These are phyloP conservation scores for Octomys mimax DNA, from an alignment of 2,797 vertebrate genomes.

Conservation along the genomic window DNA sequence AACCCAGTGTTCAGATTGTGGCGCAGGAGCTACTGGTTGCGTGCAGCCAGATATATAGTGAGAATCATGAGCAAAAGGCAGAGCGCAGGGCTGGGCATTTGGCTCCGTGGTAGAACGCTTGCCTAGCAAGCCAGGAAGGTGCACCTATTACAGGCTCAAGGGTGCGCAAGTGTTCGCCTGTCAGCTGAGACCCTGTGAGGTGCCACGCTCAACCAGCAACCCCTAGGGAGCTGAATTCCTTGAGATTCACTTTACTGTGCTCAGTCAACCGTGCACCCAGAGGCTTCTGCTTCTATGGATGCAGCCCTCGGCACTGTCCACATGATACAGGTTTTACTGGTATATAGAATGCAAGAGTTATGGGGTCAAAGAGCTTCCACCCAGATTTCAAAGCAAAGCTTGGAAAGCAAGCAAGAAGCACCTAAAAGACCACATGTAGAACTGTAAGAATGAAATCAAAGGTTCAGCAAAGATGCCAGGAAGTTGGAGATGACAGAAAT, in stretches of 20 bases:
- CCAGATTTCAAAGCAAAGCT: neutral
- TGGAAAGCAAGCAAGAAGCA: neutral
- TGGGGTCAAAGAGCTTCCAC: neutral
- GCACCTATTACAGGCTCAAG: neutral
- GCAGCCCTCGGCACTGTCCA: neutral
- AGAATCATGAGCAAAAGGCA: neutral
- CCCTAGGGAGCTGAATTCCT: neutral
- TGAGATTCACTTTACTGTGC: neutral
- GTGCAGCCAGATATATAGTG: neutral
- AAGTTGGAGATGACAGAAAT: neutral
- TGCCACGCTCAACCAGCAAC: neutral
- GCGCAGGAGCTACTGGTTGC: neutral
- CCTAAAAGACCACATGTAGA: neutral
- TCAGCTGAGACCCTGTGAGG: neutral
- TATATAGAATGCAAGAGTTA: neutral
- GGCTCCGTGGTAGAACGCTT: too few species aligned
- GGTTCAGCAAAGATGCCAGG: neutral
- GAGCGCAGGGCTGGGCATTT: too few species aligned
- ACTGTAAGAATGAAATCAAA: neutral
- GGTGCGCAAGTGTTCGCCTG: neutral
- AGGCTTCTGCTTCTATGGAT: neutral
- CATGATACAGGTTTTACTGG: neutral
- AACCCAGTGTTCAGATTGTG: neutral
- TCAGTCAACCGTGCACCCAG: neutral
- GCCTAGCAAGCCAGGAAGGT: neutral